Evolutionary conservation across 2,797 vertebrate species (phyloP).

Genomic region (Huso huso): DNA sequence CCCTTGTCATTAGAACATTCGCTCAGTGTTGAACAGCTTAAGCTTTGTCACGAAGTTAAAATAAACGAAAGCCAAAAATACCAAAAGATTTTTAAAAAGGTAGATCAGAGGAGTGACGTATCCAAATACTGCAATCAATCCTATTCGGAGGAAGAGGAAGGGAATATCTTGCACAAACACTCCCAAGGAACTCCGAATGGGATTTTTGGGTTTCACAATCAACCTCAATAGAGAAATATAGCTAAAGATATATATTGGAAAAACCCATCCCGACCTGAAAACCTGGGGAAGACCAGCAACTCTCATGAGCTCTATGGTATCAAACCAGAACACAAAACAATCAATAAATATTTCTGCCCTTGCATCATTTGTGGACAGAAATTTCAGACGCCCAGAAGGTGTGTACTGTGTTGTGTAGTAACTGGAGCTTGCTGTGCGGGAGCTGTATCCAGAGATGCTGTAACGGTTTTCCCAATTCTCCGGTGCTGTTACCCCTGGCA

Average conservation of each 20-base stretch:
- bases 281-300: slow-evolving; percentile 54
- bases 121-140: slow-evolving; percentile 62
- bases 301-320: slow-evolving; percentile 74
- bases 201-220: slow-evolving; percentile 57
- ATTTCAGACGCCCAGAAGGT: slow-evolving; percentile 47
- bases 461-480: slow-evolving; percentile 35
- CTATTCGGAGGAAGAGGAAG: slow-evolving; percentile 65
- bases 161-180: slow-evolving; percentile 70
- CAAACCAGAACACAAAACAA: slow-evolving; percentile 72
- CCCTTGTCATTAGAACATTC: slow-evolving; percentile 44
- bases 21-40: slow-evolving; percentile 61
- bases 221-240: slow-evolving; percentile 69
- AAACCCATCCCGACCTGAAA: slow-evolving; percentile 69
- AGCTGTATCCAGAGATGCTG: slow-evolving; percentile 35
- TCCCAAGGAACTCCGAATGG: slow-evolving; percentile 55
- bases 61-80: slow-evolving; percentile 69
- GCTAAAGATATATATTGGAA: slow-evolving; percentile 73
- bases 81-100: slow-evolving; percentile 71
- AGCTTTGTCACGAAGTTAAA: slow-evolving; percentile 74
- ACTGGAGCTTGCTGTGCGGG: slow-evolving; percentile 31
- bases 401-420: slow-evolving; percentile 36
- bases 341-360: slow-evolving; percentile 61
- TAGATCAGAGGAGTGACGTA: slow-evolving; percentile 68
- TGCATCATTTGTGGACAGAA: slow-evolving; percentile 53
- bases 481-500: slow-evolving; percentile 29